Conservation (phyloP, 1,140 invertebrate species). For the Pachyrhynchus sulphureomaculatus region DNA sequence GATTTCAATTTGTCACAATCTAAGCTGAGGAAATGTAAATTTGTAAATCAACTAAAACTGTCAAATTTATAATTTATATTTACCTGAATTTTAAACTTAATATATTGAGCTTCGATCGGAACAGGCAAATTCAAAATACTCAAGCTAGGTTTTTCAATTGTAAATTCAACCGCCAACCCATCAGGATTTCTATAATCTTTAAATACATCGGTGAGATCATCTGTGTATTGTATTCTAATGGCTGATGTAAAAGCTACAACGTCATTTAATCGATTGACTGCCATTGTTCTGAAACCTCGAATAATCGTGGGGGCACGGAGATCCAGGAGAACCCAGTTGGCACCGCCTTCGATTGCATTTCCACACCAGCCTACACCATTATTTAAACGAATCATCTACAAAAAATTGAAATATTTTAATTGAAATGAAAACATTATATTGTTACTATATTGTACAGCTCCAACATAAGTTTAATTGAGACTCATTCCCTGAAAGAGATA, state of each 20-base stretch:
- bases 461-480: too few species aligned
- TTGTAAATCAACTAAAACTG: too few species aligned
- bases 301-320: slow-evolving; percentile 88
- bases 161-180: slow-evolving; percentile 89
- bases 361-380: slow-evolving; percentile 89
- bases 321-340: slow-evolving; percentile 87
- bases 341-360: slow-evolving; percentile 75
- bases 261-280: slow-evolving; percentile 74
- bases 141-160: slow-evolving; percentile 81
- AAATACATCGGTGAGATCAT: slow-evolving; percentile 86
- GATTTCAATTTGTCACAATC: too few species aligned
- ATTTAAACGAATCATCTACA: slow-evolving; percentile 75
- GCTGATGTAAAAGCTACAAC: slow-evolving; percentile 85
- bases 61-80: too few species aligned
- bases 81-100: slow-evolving; percentile 81
- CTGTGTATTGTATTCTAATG: slow-evolving; percentile 82
- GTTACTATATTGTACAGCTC: too few species aligned
- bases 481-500: too few species aligned
- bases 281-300: slow-evolving; percentile 85
- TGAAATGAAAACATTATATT: too few species aligned
- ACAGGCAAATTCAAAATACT: slow-evolving; percentile 87
- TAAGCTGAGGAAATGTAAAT: too few species aligned
- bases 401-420: too few species aligned
- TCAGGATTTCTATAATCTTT: slow-evolving; percentile 90
- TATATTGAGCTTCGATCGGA: slow-evolving; percentile 87